Evolutionary conservation across 2,797 vertebrate genomes (phyloP).

Genomic region (Prionace glauca): DNA sequence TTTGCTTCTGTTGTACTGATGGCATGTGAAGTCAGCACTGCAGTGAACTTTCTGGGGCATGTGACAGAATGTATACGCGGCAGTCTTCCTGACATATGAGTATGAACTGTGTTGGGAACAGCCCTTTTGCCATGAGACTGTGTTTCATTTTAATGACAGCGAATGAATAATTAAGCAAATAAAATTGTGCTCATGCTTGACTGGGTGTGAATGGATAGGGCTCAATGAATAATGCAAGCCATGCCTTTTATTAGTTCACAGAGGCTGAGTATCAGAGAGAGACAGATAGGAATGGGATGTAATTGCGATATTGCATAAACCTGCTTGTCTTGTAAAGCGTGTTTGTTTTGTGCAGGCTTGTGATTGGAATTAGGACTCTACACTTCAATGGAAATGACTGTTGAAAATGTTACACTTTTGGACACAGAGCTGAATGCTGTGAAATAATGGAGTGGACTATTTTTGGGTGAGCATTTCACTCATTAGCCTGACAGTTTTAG

Average conservation of each 20-base stretch:
- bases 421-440: neutral
- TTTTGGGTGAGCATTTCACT: neutral
- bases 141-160: neutral
- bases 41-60: neutral
- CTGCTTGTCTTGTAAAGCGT: neutral
- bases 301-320: neutral
- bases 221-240: neutral
- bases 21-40: neutral
- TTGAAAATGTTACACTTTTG: neutral
- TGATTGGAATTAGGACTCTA: neutral
- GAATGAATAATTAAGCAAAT: neutral
- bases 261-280: neutral
- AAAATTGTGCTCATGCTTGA: neutral
- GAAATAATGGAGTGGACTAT: neutral
- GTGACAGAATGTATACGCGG: neutral
- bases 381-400: neutral
- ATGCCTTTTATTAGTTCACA: neutral
- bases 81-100: neutral
- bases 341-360: neutral
- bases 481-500: neutral
- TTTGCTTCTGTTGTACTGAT: neutral
- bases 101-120: neutral
- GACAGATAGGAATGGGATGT: neutral
- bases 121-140: neutral
- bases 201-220: neutral